Evolutionary conservation across 2,888 invertebrate species (phyloP), one percentile per base, ranked within the genome.

Genomic region (Spodoptera exigua): DNA sequence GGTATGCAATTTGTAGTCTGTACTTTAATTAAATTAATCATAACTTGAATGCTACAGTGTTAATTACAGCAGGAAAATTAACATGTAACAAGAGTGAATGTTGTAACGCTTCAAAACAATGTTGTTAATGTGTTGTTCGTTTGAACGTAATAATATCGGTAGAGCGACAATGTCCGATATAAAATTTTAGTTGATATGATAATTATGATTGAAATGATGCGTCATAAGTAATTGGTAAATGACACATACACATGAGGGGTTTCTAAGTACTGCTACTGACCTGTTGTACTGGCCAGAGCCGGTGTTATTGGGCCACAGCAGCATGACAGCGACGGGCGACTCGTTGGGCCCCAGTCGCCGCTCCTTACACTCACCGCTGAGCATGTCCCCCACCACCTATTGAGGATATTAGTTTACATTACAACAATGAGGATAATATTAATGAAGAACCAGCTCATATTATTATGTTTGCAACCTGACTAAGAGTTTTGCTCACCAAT

Each of bases 361-460:
- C 92, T 98, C 98, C 86, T 99, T 99, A 90, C 98, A 99, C 87
- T 98, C 98, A 37, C 98, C 98, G 58, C 98, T 98, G 76, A 96
- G 96, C 71, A 97, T 96, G 88, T 97, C 97, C 61, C 97, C 97
- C 80, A 98, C 97, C 78, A 98, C 98, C 94, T 92, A 72, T 34
- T 48, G 18, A 32, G 34, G 21, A 52, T 14, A 49, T 13, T 35
- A 14, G 14, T 4, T 39, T 27, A 9, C 4, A 27, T 27, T 27
- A 27, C 4, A 7, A 5, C 9, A 27, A 4, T 27, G 9, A 27
- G 27, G 27, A 27, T 27, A 27, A 27, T 21, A 21, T 27, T 9
- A 27, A 27, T 27, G 27, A 27, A n/a, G 27, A 9, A 27, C 27
- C 27, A 27, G 27, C 27, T 27, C 27, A 27, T 27, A 0, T 21